Percentiles rank a stretch among this genome's conserved stretches.
Conservation (phyloP, 2,113 vertebrate species). For the Neofelis nebulosa region DNA sequence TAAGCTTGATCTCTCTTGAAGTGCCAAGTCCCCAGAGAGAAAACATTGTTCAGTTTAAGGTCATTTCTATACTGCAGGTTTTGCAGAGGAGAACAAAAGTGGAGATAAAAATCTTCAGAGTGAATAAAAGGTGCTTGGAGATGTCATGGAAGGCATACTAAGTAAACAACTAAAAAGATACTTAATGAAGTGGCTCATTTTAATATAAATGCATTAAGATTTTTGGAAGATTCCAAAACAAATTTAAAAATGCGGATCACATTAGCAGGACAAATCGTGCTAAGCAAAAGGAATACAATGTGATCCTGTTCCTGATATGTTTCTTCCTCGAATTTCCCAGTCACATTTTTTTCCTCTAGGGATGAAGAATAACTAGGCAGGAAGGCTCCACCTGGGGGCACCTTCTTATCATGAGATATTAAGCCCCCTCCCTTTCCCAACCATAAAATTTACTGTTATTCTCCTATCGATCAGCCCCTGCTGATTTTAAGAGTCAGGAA, state of each 20-base stretch:
- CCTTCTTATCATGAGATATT: background rate
- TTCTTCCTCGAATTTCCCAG: background rate
- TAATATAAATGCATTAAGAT: background rate
- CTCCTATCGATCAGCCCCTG: constrained; percentile 2
- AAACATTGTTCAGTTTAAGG: background rate
- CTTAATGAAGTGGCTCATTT: background rate
- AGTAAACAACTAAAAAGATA: background rate
- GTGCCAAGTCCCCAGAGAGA: background rate
- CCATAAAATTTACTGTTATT: constrained; percentile 5
- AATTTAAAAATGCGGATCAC: background rate
- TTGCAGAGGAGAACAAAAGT: background rate
- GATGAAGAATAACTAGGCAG: background rate
- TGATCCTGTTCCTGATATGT: background rate
- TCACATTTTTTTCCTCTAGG: background rate
- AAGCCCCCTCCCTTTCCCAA: background rate
- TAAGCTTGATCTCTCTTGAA: background rate
- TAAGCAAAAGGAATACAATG: background rate
- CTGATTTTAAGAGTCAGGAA: constrained; percentile 51
- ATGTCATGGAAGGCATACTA: background rate
- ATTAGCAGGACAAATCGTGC: background rate
- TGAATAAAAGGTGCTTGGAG: background rate
- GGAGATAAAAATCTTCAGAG: background rate
- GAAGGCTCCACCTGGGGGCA: background rate
- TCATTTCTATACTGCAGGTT: background rate
- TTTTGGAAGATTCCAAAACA: background rate